Evolutionary conservation across 2,888 invertebrate species (phyloP).

Genomic region (Carabus problematicus): DNA sequence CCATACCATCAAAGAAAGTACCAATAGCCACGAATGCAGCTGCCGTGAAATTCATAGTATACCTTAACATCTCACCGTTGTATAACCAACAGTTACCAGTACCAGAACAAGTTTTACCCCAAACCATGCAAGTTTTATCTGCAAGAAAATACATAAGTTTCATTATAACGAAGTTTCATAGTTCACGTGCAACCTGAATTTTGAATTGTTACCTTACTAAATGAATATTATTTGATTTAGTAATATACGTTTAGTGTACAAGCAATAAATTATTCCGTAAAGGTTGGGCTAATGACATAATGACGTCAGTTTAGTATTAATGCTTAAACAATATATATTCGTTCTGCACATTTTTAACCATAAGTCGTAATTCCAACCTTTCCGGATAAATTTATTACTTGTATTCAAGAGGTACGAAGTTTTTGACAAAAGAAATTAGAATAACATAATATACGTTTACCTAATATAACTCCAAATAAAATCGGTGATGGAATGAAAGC

Average conservation of each 20-base stretch:
- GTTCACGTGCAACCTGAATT: too few relatives aligned
- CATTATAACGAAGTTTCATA: constrained; percentile 12
- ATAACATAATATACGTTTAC: too few relatives aligned
- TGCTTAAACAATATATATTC: too few relatives aligned
- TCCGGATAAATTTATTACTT: too few relatives aligned
- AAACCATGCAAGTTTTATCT: constrained; percentile 73
- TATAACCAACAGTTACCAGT: constrained; percentile 80
- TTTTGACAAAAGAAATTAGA: too few relatives aligned
- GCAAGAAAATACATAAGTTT: constrained; percentile 45
- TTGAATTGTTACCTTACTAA: background rate
- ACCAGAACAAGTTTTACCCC: constrained; percentile 75
- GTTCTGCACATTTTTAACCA: too few relatives aligned
- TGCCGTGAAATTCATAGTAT: constrained; percentile 70
- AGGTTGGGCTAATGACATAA: too few relatives aligned
- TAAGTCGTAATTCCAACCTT: too few relatives aligned
- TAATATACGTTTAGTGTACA: constrained; percentile 53
- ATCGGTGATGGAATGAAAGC: constrained; percentile 81
- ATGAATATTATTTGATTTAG: too few relatives aligned
- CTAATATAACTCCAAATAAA: constrained; percentile 75
- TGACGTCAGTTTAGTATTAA: too few relatives aligned
- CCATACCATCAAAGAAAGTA: constrained; percentile 69
- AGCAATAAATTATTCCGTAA: too few relatives aligned
- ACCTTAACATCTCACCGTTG: constrained; percentile 69
- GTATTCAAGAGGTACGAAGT: too few relatives aligned
- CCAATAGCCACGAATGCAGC: constrained; percentile 71